These are phyloP conservation scores for Ammospiza nelsoni DNA, from an alignment of 2,113 vertebrate genomes.

Conservation along the genomic window DNA sequence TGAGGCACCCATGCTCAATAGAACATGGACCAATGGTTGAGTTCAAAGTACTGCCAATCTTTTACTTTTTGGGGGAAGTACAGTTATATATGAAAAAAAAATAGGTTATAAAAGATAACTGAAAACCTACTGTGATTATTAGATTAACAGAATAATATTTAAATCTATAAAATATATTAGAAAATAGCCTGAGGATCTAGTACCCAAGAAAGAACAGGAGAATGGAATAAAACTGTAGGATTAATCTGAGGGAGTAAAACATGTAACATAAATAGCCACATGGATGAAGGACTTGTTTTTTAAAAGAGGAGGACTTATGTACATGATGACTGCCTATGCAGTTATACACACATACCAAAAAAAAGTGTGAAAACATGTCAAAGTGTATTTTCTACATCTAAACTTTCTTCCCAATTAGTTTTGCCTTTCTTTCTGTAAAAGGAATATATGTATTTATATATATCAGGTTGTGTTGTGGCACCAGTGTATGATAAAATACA, in stretches of 20 bases:
- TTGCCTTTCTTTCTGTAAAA: background rate
- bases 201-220: background rate
- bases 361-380: background rate
- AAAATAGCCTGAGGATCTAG: background rate
- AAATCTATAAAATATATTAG: background rate
- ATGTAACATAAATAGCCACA: background rate
- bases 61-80: background rate
- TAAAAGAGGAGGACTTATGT: background rate
- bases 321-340: background rate
- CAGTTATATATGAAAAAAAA: background rate
- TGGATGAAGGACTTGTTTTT: background rate
- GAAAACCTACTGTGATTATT: background rate
- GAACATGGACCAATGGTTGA: background rate
- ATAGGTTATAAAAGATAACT: background rate
- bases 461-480: background rate
- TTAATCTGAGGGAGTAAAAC: background rate
- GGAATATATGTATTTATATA: background rate
- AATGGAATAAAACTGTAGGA: background rate
- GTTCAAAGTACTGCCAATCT: background rate
- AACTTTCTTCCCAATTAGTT: background rate
- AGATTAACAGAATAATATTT: background rate
- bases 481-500: background rate
- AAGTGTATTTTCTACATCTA: background rate
- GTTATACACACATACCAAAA: background rate
- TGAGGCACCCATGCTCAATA: background rate